These are phyloP conservation scores for Mesembrinibis cayennensis DNA, from an alignment of 2,113 vertebrate genomes.

Conservation along the genomic window DNA sequence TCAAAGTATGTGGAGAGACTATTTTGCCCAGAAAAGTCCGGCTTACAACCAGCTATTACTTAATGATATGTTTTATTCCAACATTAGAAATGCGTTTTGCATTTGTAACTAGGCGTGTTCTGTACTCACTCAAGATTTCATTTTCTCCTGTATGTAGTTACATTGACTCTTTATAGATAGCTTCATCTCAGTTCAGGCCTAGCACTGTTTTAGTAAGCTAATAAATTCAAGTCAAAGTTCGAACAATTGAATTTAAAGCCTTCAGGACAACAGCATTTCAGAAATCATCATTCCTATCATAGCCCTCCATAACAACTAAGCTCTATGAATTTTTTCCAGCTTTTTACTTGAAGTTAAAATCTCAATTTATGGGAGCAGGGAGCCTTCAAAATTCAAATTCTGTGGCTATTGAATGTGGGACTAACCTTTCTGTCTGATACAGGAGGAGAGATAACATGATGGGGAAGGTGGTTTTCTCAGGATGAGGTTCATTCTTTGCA, in stretches of 20 bases:
- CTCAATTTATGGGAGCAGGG: neutral
- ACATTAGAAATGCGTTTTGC: neutral
- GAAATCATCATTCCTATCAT: neutral
- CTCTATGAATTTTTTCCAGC: neutral
- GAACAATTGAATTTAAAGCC: neutral
- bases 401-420: neutral
- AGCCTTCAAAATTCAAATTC: neutral
- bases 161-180: neutral
- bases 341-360: neutral
- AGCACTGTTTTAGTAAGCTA: neutral
- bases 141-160: neutral
- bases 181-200: neutral
- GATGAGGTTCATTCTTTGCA: neutral
- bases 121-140: neutral
- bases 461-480: neutral
- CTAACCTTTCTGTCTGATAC: neutral
- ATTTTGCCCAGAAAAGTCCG: neutral
- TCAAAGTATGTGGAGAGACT: neutral
- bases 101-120: neutral
- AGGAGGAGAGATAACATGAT: neutral
- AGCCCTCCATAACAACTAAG: neutral
- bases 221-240: neutral
- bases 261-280: neutral
- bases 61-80: neutral
- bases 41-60: neutral